Conservation (phyloP, 2,888 invertebrate species). For the Stenichneumon culpator region DNA sequence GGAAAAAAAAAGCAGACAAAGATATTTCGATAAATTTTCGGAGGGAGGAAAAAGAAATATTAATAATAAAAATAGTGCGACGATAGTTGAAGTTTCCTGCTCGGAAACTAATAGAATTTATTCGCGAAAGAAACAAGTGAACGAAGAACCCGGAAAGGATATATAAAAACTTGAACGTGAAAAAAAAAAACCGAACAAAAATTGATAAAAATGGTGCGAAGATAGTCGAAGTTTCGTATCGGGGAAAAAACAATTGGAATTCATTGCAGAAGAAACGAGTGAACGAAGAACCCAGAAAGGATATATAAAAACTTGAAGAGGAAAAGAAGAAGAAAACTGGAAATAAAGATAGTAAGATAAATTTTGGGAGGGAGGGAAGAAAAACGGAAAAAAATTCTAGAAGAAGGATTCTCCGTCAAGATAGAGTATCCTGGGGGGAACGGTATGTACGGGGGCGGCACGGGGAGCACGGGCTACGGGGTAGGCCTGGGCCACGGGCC, state of each 20-base stretch:
- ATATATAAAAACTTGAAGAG: slow-evolving; percentile 18
- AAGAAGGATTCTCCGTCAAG: slow-evolving; percentile 73
- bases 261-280: background rate
- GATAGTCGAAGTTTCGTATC: background rate
- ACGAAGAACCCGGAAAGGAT: slow-evolving; percentile 4
- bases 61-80: background rate
- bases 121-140: background rate
- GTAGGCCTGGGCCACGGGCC: slow-evolving; percentile 81
- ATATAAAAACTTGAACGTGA: slow-evolving; percentile 2
- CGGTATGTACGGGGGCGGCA: slow-evolving; percentile 82
- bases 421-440: slow-evolving; percentile 83
- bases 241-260: background rate
- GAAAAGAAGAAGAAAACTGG: background rate
- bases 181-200: background rate
- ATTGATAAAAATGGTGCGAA: background rate
- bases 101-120: background rate
- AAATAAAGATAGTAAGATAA: background rate
- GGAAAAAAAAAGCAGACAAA: background rate
- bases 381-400: slow-evolving; percentile 3
- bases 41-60: background rate
- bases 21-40: background rate
- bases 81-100: background rate
- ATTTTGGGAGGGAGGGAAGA: background rate
- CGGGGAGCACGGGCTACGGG: slow-evolving; percentile 81
- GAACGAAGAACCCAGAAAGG: slow-evolving; percentile 2